A percentile compares a stretch with the other conserved stretches of the same genome.
Conservation (phyloP, 2,888 invertebrate species). For the Acrobasis consociella region DNA sequence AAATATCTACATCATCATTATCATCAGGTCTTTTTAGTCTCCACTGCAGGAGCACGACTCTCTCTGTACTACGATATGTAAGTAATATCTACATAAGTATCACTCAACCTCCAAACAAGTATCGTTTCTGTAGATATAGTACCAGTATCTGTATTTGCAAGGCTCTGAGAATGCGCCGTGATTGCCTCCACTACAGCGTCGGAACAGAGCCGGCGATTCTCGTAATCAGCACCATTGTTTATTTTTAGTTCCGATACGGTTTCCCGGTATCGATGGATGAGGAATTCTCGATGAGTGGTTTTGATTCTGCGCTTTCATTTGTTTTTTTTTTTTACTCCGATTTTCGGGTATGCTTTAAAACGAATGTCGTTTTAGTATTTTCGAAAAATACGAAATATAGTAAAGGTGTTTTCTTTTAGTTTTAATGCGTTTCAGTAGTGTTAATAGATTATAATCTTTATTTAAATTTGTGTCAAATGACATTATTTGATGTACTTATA, state of each 20-base stretch:
- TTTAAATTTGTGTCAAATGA: no score
- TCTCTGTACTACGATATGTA: no score
- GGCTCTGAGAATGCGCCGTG: slow-evolving; percentile 7
- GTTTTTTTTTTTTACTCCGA: not conserved
- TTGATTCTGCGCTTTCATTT: not conserved
- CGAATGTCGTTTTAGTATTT: no score
- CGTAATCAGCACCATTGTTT: slow-evolving; percentile 14
- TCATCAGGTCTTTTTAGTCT: no score
- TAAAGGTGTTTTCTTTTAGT: no score
- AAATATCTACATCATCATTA: no score
- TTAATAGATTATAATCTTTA: no score
- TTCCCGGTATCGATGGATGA: slow-evolving; percentile 10
- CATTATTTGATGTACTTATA: no score
- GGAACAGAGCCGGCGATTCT: not conserved
- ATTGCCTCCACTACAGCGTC: slow-evolving; percentile 10
- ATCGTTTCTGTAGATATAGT: not conserved
- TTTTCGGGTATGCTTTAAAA: no score
- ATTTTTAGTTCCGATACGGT: slow-evolving; percentile 10
- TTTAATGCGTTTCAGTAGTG: no score
- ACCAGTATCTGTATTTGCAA: slow-evolving; percentile 4
- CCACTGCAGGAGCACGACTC: no score
- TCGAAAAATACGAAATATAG: no score
- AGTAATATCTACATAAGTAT: not conserved
- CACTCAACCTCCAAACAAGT: not conserved
- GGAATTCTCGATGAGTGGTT: not conserved